Conservation (phyloP, 1,140 invertebrate species). For the Drosophila melanogaster region Release_6_plus_ISO1_MT NT_037436.4:15747501-15748000, state of each 20-base stretch:
- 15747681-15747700: conserved; percentile 25
- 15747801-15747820: conserved; percentile 1
- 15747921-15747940: conserved; percentile 80
- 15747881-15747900: conserved; percentile 82
- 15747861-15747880: conserved; percentile 82
- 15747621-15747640: background rate
- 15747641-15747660: conserved; percentile 9
- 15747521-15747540: too few species aligned
- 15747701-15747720: conserved; percentile 29
- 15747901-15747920: conserved; percentile 80
- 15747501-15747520: too few species aligned
- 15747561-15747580: background rate
- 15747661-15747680: conserved; percentile 31
- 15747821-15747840: conserved; percentile 31
- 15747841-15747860: conserved; percentile 67
- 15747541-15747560: too few species aligned
- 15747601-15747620: too few species aligned
- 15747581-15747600: conserved; percentile 7
- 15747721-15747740: conserved; percentile 30
- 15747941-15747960: conserved; percentile 64
- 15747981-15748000: conserved; percentile 7
- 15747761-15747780: conserved; percentile 55
- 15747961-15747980: background rate
- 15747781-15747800: conserved; percentile 72
- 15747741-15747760: conserved; percentile 8